Evolutionary conservation across 2,888 invertebrate species (phyloP), one percentile per base, ranked within the genome.

Genomic region (Oligia latruncula): DNA sequence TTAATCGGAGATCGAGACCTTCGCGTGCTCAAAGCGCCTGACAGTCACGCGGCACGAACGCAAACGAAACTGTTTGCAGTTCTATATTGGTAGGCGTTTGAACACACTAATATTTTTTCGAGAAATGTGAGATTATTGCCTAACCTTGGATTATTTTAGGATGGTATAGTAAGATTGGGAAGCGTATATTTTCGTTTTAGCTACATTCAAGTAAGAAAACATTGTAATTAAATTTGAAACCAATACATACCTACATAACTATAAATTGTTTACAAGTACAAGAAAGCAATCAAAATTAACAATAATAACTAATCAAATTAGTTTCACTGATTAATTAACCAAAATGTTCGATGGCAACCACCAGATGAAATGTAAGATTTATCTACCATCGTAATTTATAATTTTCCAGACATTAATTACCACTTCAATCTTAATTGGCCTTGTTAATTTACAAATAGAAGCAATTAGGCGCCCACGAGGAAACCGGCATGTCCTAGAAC

Each of bases 1-100:
- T 95, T 95, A 95, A 95, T 95, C 92, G 93, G 92, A 92, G 94
- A 93, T 93, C 92, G 92, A 93, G 95, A 94, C 96, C 96, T 96
- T 96, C 93, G 95, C 96, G 96, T 96, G 94, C 86, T 85, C 83
- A 74, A 87, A 91, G 93, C 95, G 96, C 96, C 95, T 96, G 93
- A 93, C 92, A 90, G 93, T 91, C 89, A 90, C 89, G 89, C 83
- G 86, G 88, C 96, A 96, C 95, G 96, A 95, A 96, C 90, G 71
- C 86, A 80, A 80, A 87, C 86, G 81, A 72, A 84, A 89, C 88
- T 85, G 90, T 92, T 94, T 95, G 96, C 95, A 90, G 90, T 92
- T 90, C 80, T 85, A 91, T 92, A 91, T 86, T 83, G 86, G 85
- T 92, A 96, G 96, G 96, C 95, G 94, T 89, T 93, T 85, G 65